Base-by-base conservation (phyloP, 2,113 vertebrate species). In the Proterorhinus semilunaris region DNA sequence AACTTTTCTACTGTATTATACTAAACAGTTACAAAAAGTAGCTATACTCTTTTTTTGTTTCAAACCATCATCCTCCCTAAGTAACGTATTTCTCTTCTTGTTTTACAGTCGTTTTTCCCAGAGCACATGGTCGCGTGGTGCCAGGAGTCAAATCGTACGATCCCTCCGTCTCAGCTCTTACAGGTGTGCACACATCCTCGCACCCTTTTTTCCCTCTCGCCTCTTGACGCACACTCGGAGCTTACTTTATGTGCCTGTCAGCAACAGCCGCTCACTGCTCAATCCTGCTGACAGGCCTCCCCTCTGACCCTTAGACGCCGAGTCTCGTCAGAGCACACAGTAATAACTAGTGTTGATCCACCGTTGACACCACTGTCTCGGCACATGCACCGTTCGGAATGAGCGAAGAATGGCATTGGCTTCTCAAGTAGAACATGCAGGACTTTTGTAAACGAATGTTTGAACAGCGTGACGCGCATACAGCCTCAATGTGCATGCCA, bases 101-200 rank as follows among this genome's bases (percentile, higher is more conserved):
- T 69, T 72, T 46, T 49, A 68, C 83, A 99, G 97, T 96, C 95
- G 74, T 99, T 98, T 92, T 99, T 99, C 83, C 98, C 98, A 7
- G 98, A 99, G 62, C 96, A 98, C 82, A 99, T 99, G 96, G 95
- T 99, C 55, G 93, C 95, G 1, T 96, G 96, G 96, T 98, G 96
- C 88, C 96, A 99, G 81, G 96, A 96, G 86, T 92, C 95, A 58
- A 96, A 97, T 45, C 95, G 94, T 74, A 89, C 91, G 49, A 96
- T 96, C 85, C 94, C 93, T 75, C 95, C 95, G 44, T 95, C 94
- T 76, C 97, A 98, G 80, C 94, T 99, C 62, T 76, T 99, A 83
- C 96, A 99, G 96, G 98, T 99, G 95, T 74, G 55, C 42, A n/a
- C 45, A n/a, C 47, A 62, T 21, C 46, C 58, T 42, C 66, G 8